Evolutionary conservation across 2,797 vertebrate genomes (phyloP), one percentile per base, ranked within the genome.

Genomic region (Megaceryle alcyon): DNA sequence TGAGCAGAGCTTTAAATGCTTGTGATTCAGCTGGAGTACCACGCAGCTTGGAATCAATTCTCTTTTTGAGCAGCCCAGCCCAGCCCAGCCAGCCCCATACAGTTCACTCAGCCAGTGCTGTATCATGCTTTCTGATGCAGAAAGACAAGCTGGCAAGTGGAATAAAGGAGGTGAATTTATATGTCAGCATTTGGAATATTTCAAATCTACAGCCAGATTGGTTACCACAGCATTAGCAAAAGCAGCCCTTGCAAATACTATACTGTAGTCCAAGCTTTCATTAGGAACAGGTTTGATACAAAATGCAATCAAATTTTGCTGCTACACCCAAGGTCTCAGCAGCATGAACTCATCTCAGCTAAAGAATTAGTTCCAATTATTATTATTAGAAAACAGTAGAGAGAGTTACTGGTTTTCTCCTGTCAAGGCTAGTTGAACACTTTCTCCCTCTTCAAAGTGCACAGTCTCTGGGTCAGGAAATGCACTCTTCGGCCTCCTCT

Each of bases 401-500:
- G 39, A 88, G 41, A 66, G 43, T 69, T 59, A 79, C 39, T 22
- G 12, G 46, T 71, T 35, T 69, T 12, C 64, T 86, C 31, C 31
- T 75, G 25, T 49, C 60, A 49, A 65, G 37, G 49, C 16, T 82
- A 82, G n/a, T 6, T 37, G 46, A 91, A 83, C 41, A 29, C 28
- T 86, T 93, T 68, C 19, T 88, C 72, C 21, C 44, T 86, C 71
- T 84, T 35, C 60, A 71, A 85, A 78, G 56, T 16, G 54, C 57
- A 51, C 3, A 10, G 31, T 25, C 29, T 51, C 26, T 63, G 19
- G 13, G 35, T 82, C 68, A 95, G 91, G 87, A 96, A 96, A 92
- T 22, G 35, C 16, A 14, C 72, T 88, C 79, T 86, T 85, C 57
- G 81, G 53, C 69, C 92, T 94, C 90, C 72, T 92, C 85, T 94